Percentiles rank a stretch among this genome's conserved stretches.
These are phyloP conservation scores for Bombus picipes DNA, from an alignment of 1,140 invertebrate genomes.

Conservation along the genomic window DNA sequence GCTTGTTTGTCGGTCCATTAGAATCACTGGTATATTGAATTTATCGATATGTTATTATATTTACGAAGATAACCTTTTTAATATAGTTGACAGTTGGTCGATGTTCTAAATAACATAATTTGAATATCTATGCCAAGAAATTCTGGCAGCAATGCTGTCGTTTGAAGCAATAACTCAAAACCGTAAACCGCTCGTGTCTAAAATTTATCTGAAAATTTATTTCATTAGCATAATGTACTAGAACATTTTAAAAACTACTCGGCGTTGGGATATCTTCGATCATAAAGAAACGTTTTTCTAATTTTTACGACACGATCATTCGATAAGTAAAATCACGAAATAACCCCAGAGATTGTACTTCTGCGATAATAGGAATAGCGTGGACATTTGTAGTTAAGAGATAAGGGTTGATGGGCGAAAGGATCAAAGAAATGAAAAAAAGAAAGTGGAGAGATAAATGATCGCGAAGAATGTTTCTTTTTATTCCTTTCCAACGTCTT, in stretches of 20 bases:
- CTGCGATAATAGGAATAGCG: rapidly evolving
- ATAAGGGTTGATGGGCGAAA: not conserved
- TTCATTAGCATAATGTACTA: not conserved
- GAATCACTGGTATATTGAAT: too few species aligned
- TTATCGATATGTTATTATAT: too few species aligned
- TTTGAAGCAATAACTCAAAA: not conserved
- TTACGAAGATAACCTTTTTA: too few species aligned
- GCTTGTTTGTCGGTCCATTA: too few species aligned
- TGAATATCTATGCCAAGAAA: not conserved
- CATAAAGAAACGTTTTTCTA: not conserved
- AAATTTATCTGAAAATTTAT: not conserved
- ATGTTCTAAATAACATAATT: not conserved
- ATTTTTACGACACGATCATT: not conserved
- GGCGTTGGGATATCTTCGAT: not conserved
- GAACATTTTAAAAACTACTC: not conserved
- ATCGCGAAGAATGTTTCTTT: not conserved
- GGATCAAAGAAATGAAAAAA: not conserved
- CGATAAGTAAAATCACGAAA: not conserved
- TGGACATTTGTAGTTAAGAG: not conserved
- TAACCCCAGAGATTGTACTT: not conserved
- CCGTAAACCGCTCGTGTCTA: not conserved
- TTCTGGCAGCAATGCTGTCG: not conserved
- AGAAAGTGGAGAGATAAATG: not conserved
- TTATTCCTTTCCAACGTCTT: not conserved
- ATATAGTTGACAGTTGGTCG: not conserved